A percentile compares a stretch with the other conserved stretches of the same genome.
Conservation (phyloP, 1,140 invertebrate genomes). For the Zaprionus kolodkinae region DNA sequence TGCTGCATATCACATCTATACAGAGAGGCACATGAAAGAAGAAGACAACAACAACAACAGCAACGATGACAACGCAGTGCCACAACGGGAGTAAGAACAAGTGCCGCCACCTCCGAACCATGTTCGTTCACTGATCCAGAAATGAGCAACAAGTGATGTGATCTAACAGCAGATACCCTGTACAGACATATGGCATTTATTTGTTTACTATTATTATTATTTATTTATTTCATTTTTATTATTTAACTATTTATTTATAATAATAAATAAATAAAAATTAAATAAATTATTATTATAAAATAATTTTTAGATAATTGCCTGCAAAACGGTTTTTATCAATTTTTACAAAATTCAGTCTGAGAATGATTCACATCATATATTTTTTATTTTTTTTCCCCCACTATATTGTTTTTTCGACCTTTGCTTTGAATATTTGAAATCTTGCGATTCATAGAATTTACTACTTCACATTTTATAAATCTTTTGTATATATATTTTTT, state of each 20-base stretch:
- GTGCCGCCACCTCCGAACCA: constrained; percentile 30
- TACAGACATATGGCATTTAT: not conserved
- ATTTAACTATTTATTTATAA: no score
- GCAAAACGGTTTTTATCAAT: no score
- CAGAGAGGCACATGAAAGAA: not conserved
- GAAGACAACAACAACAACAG: not conserved
- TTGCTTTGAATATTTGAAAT: no score
- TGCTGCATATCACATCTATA: constrained; percentile 16
- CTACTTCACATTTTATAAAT: not conserved
- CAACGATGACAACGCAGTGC: constrained; percentile 32
- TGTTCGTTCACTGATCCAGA: not conserved
- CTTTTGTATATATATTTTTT: not conserved
- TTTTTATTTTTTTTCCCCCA: no score
- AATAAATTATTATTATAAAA: no score
- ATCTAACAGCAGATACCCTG: not conserved
- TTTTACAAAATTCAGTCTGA: not conserved
- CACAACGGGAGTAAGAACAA: constrained; percentile 6
- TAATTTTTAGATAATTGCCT: no score
- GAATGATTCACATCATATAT: no score
- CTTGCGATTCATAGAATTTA: no score
- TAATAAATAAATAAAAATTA: no score
- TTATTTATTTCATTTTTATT: not conserved
- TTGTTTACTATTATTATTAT: not conserved
- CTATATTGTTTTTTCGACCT: no score
- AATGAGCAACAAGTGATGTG: not conserved